Evolutionary conservation across 2,888 invertebrate species (phyloP).

Genomic region (Pyrrhia umbra): DNA sequence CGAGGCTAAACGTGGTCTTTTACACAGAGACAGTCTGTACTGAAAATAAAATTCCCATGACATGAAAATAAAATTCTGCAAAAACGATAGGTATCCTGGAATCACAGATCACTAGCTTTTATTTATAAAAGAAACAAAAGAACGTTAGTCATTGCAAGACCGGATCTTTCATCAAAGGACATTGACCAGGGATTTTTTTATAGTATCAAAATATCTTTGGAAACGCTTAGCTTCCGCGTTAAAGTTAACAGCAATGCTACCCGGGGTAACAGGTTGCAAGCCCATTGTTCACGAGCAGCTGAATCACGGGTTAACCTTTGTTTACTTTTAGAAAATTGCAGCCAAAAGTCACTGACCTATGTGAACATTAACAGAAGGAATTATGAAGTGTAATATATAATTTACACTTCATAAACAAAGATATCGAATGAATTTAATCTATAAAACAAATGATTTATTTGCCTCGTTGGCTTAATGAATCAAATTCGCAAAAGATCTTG

Average conservation of each 20-base stretch:
- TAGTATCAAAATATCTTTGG: not conserved
- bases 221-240: conserved; percentile 10
- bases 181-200: conserved; percentile 9
- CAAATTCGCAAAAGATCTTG: too few species aligned
- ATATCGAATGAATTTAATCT: too few species aligned
- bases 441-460: not conserved
- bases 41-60: too few species aligned
- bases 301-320: conserved; percentile 34
- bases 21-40: too few species aligned
- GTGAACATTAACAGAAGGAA: not conserved
- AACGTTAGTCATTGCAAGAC: not conserved
- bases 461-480: not conserved
- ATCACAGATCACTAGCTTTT: too few species aligned
- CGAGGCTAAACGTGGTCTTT: too few species aligned
- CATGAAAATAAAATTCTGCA: too few species aligned
- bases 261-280: conserved; percentile 45
- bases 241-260: conserved; percentile 18
- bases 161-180: not conserved
- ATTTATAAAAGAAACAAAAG: not conserved
- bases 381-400: not conserved
- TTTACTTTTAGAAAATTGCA: conserved; percentile 17
- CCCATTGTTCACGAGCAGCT: conserved; percentile 45
- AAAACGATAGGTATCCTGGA: too few species aligned
- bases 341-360: conserved; percentile 5
- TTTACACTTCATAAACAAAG: too few species aligned